Conservation (phyloP, 1,140 invertebrate genomes). For the Anadara kagoshimensis region DNA sequence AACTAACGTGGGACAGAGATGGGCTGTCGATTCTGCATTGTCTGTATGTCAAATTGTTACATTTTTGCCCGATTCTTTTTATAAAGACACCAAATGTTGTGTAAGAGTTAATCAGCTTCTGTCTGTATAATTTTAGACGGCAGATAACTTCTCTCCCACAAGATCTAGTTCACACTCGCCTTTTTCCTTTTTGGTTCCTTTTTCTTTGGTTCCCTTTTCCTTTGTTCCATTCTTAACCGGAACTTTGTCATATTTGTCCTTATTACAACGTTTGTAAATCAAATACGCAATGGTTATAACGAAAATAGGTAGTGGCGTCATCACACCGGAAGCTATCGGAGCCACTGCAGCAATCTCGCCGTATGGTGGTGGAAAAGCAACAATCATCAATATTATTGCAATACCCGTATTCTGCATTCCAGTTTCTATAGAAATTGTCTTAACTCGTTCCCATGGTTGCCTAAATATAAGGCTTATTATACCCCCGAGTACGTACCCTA, state of each 20-base stretch:
- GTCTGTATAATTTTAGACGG: no score
- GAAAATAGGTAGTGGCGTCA: constrained; percentile 92
- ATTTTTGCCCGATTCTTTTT: no score
- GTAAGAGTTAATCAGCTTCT: no score
- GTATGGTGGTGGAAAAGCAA: constrained; percentile 73
- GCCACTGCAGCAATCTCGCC: constrained; percentile 73
- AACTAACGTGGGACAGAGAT: no score
- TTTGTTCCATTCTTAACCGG: constrained; percentile 18
- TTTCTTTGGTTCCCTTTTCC: constrained; percentile 10
- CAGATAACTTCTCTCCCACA: background rate
- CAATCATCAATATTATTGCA: constrained; percentile 73
- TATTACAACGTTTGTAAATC: constrained; percentile 48
- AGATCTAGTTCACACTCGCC: background rate
- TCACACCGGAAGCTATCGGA: constrained; percentile 83
- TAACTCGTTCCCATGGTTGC: constrained; percentile 67
- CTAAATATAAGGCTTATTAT: constrained; percentile 55
- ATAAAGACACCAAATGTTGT: no score
- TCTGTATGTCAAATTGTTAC: no score
- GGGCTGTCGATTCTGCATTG: no score
- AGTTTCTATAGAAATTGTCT: constrained; percentile 76
- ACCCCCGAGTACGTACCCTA: constrained; percentile 87
- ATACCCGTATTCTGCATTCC: constrained; percentile 76
- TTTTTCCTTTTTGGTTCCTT: background rate
- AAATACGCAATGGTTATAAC: constrained; percentile 46
- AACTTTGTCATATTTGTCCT: constrained; percentile 45